Evolutionary conservation across 2,888 invertebrate species (phyloP).

Genomic region (Chromoteleia sp.): DNA sequence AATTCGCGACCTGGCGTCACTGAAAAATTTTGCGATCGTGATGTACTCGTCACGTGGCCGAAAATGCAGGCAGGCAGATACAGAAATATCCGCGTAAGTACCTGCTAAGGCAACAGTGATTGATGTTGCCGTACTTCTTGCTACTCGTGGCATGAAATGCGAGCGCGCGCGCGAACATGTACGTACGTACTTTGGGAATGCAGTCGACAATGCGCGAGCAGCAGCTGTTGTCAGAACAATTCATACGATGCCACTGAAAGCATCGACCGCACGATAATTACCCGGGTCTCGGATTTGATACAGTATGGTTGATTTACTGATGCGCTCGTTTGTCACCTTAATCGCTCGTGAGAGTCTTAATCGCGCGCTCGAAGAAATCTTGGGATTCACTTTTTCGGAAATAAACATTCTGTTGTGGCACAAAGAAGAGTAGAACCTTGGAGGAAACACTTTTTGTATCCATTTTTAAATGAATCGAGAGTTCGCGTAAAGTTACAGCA

Average conservation of each 20-base stretch:
- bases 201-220: constrained; percentile 68
- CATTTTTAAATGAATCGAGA: too few species aligned
- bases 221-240: constrained; percentile 74
- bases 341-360: too few species aligned
- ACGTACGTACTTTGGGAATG: constrained; percentile 65
- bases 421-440: too few species aligned
- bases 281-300: constrained; percentile 40
- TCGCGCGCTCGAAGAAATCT: too few species aligned
- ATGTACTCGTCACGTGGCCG: constrained; percentile 51
- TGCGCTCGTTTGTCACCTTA: too few species aligned
- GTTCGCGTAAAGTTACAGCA: too few species aligned
- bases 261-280: constrained; percentile 74
- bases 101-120: constrained; percentile 65
- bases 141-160: constrained; percentile 56
- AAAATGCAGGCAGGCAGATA: constrained; percentile 50
- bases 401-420: too few species aligned
- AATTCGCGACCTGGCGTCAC: not conserved
- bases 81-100: constrained; percentile 54
- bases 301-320: too few species aligned
- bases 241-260: constrained; percentile 72
- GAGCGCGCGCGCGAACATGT: constrained; percentile 47
- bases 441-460: too few species aligned
- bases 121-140: constrained; percentile 66
- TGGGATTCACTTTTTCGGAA: too few species aligned
- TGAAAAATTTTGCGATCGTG: not conserved